A percentile compares a stretch with the other conserved stretches of the same genome.
Conservation (phyloP, 1,140 invertebrate species). For the Camponotus pennsylvanicus region DNA sequence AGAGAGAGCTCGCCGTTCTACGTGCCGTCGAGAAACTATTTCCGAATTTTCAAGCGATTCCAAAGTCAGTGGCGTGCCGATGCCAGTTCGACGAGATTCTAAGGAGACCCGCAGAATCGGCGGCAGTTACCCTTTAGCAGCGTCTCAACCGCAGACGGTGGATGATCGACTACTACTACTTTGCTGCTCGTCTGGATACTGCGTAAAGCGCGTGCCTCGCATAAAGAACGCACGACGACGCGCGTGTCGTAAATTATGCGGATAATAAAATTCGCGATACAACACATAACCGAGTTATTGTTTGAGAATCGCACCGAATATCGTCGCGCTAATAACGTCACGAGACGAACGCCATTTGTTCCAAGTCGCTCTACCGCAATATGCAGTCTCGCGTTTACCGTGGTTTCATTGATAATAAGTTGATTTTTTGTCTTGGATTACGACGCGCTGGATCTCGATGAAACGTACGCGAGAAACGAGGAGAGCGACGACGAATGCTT, state of each 20-base stretch:
- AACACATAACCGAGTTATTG: constrained; percentile 43
- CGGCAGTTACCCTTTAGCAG: constrained; percentile 54
- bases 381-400: neutral
- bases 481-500: neutral
- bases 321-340: constrained; percentile 40
- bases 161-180: constrained; percentile 24
- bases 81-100: constrained; percentile 58
- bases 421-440: neutral
- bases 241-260: constrained; percentile 46
- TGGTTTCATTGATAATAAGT: constrained; percentile 44
- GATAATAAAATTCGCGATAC: constrained; percentile 45
- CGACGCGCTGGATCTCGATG: neutral
- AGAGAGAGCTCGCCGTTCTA: constrained; percentile 34
- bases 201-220: constrained; percentile 37
- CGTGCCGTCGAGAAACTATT: constrained; percentile 76
- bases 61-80: constrained; percentile 71
- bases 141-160: neutral
- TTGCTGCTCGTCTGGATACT: constrained; percentile 32
- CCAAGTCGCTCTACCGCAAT: neutral
- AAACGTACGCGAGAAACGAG: neutral
- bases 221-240: constrained; percentile 22
- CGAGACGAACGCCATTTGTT: neutral
- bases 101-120: constrained; percentile 60
- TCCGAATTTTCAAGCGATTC: constrained; percentile 79
- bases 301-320: neutral